These are phyloP conservation scores for Camponotus pennsylvanicus DNA, from an alignment of 1,140 invertebrate species.

Conservation along the genomic window DNA sequence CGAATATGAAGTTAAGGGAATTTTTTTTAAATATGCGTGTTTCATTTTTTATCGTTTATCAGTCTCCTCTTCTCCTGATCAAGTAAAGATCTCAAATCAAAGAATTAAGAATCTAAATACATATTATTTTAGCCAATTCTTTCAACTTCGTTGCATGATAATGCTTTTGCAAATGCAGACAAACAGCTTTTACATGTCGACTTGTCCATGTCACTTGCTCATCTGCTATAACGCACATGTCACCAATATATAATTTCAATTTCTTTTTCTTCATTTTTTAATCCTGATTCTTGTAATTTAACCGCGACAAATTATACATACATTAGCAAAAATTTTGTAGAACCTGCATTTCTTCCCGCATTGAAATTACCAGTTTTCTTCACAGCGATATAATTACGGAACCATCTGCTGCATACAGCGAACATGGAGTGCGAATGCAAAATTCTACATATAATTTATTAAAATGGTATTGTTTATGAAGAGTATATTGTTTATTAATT, in stretches of 20 bases:
- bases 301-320: background rate
- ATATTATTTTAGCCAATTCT: background rate
- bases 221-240: background rate
- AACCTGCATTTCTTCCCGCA: slow-evolving; percentile 29
- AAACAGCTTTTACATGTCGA: background rate
- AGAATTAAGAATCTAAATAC: no score
- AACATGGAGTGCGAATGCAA: background rate
- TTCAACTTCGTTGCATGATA: background rate
- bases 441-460: slow-evolving; percentile 18
- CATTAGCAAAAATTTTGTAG: background rate
- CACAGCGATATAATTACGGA: slow-evolving; percentile 24
- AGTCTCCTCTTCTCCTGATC: no score
- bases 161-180: background rate
- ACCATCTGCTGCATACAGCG: background rate
- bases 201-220: background rate
- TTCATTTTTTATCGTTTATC: slow-evolving; percentile 27
- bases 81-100: no score
- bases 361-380: slow-evolving; percentile 48
- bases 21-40: background rate
- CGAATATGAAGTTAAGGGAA: slow-evolving; percentile 67
- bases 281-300: slow-evolving; percentile 7
- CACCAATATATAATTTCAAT: background rate
- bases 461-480: slow-evolving; percentile 25
- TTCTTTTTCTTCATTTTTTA: background rate
- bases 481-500: background rate